These are phyloP conservation scores for Etheostoma perlongum DNA, from an alignment of 2,797 vertebrate genomes.

Conservation along the genomic window DNA sequence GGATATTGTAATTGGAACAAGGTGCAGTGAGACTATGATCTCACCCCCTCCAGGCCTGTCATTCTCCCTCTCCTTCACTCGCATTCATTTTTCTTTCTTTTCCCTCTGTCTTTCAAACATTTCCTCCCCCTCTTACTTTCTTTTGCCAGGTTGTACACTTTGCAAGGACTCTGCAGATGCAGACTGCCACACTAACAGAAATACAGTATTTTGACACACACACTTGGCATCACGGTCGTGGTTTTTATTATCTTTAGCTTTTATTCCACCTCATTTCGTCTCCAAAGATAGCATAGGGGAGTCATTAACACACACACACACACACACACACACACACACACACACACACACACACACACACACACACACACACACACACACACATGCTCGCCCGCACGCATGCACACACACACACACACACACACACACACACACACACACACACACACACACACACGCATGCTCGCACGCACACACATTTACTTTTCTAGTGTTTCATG, in stretches of 20 bases:
- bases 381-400: neutral
- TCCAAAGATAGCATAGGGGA: slow-evolving; percentile 67
- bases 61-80: slow-evolving; percentile 52
- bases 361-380: no score
- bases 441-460: slow-evolving; percentile 15
- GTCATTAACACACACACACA: slow-evolving; percentile 46
- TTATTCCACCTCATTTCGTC: slow-evolving; percentile 64
- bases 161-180: slow-evolving; percentile 28
- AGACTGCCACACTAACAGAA: slow-evolving; percentile 15
- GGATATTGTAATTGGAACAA: slow-evolving; percentile 87
- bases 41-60: slow-evolving; percentile 77
- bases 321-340: slow-evolving; percentile 13
- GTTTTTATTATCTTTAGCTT: slow-evolving; percentile 67
- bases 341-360: slow-evolving; percentile 14
- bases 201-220: slow-evolving; percentile 14
- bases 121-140: slow-evolving; percentile 29
- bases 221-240: slow-evolving; percentile 38
- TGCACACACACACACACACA: slow-evolving; percentile 18
- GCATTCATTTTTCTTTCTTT: slow-evolving; percentile 44
- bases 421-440: slow-evolving; percentile 23
- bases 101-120: slow-evolving; percentile 15
- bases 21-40: slow-evolving; percentile 82
- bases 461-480: slow-evolving; percentile 13
- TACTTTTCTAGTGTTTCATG: slow-evolving; percentile 70
- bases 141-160: neutral